These are phyloP conservation scores for Chironex yamaguchii DNA, from an alignment of 30 jellyfish, hydroid and myxozoan genomes.

Conservation along the genomic window DNA sequence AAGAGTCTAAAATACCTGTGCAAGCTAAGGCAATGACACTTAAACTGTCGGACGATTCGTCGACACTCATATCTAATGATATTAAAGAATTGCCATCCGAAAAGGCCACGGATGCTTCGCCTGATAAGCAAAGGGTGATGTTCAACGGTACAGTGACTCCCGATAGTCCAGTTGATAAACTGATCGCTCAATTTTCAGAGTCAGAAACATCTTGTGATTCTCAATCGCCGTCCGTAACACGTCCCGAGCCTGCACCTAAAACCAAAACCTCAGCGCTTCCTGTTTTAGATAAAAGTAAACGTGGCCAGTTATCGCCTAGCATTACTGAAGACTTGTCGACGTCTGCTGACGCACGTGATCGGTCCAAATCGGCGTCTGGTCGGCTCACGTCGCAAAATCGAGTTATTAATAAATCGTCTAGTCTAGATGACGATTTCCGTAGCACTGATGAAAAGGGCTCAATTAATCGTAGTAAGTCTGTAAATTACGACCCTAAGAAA, in stretches of 20 bases:
- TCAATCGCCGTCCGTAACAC: background rate
- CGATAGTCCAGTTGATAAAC: background rate
- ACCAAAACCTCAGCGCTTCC: background rate
- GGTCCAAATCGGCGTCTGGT: background rate
- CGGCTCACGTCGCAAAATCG: background rate
- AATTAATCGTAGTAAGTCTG: background rate
- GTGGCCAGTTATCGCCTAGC: background rate
- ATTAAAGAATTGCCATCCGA: background rate
- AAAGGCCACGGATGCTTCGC: background rate
- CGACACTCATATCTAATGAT: background rate
- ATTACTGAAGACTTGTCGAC: background rate
- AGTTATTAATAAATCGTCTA: background rate
- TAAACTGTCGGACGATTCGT: background rate
- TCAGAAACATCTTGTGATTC: background rate
- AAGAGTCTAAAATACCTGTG: background rate
- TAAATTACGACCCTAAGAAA: background rate
- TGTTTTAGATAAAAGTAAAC: background rate
- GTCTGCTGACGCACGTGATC: background rate
- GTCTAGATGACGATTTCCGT: background rate
- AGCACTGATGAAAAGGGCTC: background rate
- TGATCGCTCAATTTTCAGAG: background rate
- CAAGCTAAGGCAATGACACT: background rate
- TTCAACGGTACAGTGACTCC: background rate
- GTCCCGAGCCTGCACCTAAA: background rate
- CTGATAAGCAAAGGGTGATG: background rate